Base-by-base conservation (phyloP, 2,888 invertebrate species). In the Chrysolina haemoptera region DNA sequence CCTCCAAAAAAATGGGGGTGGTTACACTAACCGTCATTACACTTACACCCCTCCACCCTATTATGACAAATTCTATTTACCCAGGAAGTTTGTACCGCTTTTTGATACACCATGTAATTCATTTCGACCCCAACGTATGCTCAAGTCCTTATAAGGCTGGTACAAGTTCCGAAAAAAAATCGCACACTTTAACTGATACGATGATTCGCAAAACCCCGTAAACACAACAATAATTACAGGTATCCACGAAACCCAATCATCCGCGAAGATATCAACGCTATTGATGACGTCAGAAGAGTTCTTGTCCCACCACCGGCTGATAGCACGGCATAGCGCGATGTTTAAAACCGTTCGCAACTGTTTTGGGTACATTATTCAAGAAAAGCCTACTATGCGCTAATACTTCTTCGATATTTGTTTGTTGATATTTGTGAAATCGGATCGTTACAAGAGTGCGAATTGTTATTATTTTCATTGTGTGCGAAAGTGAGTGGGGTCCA, bases 291-390 rank as follows among this genome's bases (percentile, higher is more conserved):
- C 35, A 12, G 46, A 1, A 8, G 14, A n/a, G 22, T 35, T 59
- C 35, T 35, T 59, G 22, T 59, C 59, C 59, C 59, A 59, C 59
- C 35, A 59, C 59, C 2, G 27, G 35, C 27, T 22, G 35, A 59
- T 59, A 35, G 22, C 59, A 59, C 14, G 18, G 10, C 50, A 18
- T 27, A 59, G 59, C 59, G 59, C 59, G 14, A 59, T 59, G 59
- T 59, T 59, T 59, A 59, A 59, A 59, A 59, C 59, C 35, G 59
- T 59, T 59, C 27, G 59, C 59, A 59, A 59, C 59, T 59, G 59
- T 59, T 59, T 59, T 59, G 59, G 59, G 27, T 35, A 35, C 59
- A 59, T 59, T 59, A 59, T 59, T 59, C 59, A 59, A 59, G 59
- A 59, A 59, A 59, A 59, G 59, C 59, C 35, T n/a, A 59, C 59